Base-by-base conservation (phyloP, 2,888 invertebrate species). In the Seladonia tumulorum region DNA sequence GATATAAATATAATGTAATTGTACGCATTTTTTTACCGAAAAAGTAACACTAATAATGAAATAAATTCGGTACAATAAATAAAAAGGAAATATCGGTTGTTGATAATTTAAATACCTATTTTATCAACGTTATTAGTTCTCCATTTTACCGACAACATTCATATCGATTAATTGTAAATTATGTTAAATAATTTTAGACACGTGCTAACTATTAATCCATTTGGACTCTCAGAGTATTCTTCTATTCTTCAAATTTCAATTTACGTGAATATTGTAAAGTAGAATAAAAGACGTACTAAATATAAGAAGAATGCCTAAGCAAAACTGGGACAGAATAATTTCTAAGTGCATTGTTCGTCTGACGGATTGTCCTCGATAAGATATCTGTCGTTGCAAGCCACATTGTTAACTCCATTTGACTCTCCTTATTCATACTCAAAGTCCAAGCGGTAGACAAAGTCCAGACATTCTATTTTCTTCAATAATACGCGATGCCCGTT, bases 321-420 rank as follows among this genome's bases (percentile, higher is more conserved):
- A 42, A 70, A 70, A 42, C n/a, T n/a, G n/a, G n/a, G n/a, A 42
- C 42, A 42, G 39, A 70, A 8, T 42, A 25, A 49, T 29, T 49
- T 5, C 22, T 1, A 25, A 45, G 22, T 39, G 22, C 14, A 35
- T 22, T 35, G 5, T 39, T 35, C 53, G 1, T 53, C 12, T 53
- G 5, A 53, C 16, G 39, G 53, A 73, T 53, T 53, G 49, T 73
- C 35, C 35, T 73, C 49, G 53, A 53, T 73, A 53, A 29, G 12
- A 29, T 73, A 53, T 73, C 25, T 16, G 12, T 49, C 49, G 49
- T 22, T 42, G 14, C 29, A 57, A 5, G 18, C 18, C 29, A 42
- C 7, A 68, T 60, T 53, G 53, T 83, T 81, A 71, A 68, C 80
- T 71, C 42, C 72, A 78, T 79, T 86, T 86, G 77, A 86, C 78